These are phyloP conservation scores for Abrostola tripartita DNA, from an alignment of 2,888 invertebrate species.

Conservation along the genomic window DNA sequence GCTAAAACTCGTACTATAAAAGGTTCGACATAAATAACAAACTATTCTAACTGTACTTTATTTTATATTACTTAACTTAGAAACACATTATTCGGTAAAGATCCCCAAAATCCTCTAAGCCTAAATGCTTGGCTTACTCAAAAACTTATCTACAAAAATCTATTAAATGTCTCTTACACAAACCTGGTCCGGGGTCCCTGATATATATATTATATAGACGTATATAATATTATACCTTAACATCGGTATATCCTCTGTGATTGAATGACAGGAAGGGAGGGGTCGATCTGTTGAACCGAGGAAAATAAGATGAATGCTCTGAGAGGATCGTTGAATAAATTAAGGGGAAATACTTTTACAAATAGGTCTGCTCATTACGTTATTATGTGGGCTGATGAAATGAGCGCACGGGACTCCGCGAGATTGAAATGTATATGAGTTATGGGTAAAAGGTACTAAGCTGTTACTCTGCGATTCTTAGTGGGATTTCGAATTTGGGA, in stretches of 20 bases:
- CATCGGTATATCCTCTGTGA: conserved; percentile 40
- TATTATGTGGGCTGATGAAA: conserved; percentile 46
- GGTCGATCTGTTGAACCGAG: conserved; percentile 33
- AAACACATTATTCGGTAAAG: too few species aligned
- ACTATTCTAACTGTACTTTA: too few species aligned
- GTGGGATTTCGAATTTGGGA: too few species aligned
- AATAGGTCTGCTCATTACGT: conserved; percentile 48
- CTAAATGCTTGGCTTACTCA: neutral
- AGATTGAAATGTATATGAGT: conserved; percentile 24
- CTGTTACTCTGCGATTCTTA: too few species aligned
- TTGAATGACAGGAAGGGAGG: conserved; percentile 31
- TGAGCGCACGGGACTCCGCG: conserved; percentile 15
- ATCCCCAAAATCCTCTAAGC: too few species aligned
- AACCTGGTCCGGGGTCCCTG: conserved; percentile 1
- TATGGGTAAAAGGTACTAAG: too few species aligned
- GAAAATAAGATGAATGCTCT: conserved; percentile 53
- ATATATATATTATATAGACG: neutral
- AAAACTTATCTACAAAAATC: neutral
- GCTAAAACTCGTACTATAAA: too few species aligned
- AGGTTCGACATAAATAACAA: too few species aligned
- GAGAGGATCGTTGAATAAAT: conserved; percentile 47
- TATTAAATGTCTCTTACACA: neutral
- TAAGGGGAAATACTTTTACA: conserved; percentile 47
- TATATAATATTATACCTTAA: conserved; percentile 16
- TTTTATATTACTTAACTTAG: too few species aligned